Evolutionary conservation across 2,888 invertebrate genomes (phyloP).

Genomic region (Limnephilus lunatus): DNA sequence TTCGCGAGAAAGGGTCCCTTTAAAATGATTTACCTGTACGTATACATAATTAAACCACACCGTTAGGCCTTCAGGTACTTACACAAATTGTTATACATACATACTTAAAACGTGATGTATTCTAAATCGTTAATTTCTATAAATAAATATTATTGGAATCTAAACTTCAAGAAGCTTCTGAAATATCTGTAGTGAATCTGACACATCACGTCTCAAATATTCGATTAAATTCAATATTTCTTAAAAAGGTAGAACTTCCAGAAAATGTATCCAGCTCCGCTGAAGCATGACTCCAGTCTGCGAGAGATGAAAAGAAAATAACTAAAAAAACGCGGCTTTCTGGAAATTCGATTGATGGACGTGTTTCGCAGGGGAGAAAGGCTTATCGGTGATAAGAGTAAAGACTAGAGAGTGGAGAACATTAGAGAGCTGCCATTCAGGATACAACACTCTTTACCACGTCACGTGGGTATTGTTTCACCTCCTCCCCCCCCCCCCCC

Average conservation of each 20-base stretch:
- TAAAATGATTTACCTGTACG: too few species aligned
- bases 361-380: slow-evolving; percentile 55
- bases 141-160: too few species aligned
- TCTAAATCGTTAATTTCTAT: too few species aligned
- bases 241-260: not conserved
- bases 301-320: slow-evolving; percentile 16
- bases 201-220: not conserved
- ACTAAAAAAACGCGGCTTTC: slow-evolving; percentile 41
- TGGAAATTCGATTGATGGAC: slow-evolving; percentile 59
- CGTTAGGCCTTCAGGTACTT: too few species aligned
- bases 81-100: too few species aligned
- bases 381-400: slow-evolving; percentile 39
- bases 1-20: too few species aligned
- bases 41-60: too few species aligned
- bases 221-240: not conserved
- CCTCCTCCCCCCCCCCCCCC: not conserved
- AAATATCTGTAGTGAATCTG: not conserved
- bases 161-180: not conserved
- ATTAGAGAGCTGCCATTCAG: slow-evolving; percentile 57
- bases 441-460: slow-evolving; percentile 42
- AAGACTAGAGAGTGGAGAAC: slow-evolving; percentile 46
- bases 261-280: not conserved
- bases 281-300: slow-evolving; percentile 3
- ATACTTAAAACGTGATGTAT: too few species aligned
- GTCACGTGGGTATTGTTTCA: slow-evolving; percentile 58